A percentile compares a stretch with the other conserved stretches of the same genome.
Evolutionary conservation across 2,113 vertebrate genomes (phyloP).

Genomic region (Himantopus leucocephalus): DNA sequence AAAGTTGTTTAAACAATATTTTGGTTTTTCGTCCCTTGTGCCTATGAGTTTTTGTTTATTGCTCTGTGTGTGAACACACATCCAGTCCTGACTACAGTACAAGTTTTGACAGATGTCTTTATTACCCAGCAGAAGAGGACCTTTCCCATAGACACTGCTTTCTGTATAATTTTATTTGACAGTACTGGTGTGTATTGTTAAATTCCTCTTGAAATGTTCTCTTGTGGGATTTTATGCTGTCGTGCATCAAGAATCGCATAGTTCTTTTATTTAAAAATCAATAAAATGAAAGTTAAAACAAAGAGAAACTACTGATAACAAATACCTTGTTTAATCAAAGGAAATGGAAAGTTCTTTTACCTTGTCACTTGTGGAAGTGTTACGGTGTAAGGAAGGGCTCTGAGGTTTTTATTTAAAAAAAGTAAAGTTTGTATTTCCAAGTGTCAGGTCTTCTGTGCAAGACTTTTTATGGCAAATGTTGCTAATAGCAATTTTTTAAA

Average conservation of each 20-base stretch:
- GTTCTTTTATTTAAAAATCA: slow-evolving; percentile 10
- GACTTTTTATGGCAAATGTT: neutral
- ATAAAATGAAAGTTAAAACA: neutral
- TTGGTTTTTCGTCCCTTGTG: neutral
- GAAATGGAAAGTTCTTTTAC: neutral
- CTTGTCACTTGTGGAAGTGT: neutral
- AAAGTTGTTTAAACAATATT: neutral
- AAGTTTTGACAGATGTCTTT: slow-evolving; percentile 25
- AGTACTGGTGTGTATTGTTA: neutral
- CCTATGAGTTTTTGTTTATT: neutral
- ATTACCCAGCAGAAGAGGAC: neutral
- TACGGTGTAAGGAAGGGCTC: neutral
- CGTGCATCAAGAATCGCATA: neutral
- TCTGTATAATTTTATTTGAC: slow-evolving; percentile 4
- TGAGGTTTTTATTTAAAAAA: neutral
- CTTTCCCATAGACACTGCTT: neutral
- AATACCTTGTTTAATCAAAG: neutral
- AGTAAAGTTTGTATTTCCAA: neutral
- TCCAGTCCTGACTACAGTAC: neutral
- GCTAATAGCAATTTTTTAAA: neutral
- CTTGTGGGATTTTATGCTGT: neutral
- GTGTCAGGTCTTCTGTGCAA: neutral
- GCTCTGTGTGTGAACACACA: neutral
- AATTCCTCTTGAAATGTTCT: slow-evolving; percentile 22
- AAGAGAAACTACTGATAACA: neutral